These are phyloP conservation scores for Apteryx mantelli DNA, from an alignment of 2,113 vertebrate species.

Conservation along the genomic window DNA sequence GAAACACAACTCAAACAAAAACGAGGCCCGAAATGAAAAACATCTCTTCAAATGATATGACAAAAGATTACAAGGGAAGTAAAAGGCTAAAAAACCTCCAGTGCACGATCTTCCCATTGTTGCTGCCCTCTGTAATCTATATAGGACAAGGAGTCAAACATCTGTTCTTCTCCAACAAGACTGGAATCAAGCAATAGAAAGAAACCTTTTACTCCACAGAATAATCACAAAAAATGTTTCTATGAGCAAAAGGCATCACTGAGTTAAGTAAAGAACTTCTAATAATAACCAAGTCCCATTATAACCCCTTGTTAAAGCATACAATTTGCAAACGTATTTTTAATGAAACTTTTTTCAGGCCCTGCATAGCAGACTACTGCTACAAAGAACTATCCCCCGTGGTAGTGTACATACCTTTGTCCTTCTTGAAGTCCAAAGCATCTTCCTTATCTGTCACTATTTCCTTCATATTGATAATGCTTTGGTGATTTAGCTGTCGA, in stretches of 20 bases:
- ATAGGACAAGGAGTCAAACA: neutral
- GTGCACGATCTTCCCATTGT: neutral
- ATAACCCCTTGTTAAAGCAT: neutral
- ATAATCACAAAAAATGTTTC: neutral
- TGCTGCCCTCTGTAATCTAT: neutral
- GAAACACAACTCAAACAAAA: neutral
- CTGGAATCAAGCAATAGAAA: neutral
- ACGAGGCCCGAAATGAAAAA: neutral
- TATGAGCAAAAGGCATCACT: neutral
- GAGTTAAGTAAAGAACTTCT: neutral
- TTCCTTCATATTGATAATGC: conserved; percentile 91
- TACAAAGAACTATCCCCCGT: neutral
- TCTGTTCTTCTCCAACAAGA: neutral
- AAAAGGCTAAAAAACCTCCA: neutral
- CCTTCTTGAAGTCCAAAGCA: conserved; percentile 88
- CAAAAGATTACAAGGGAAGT: neutral
- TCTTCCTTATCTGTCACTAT: conserved; percentile 90
- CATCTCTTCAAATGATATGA: neutral
- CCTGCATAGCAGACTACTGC: neutral
- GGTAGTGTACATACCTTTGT: conserved; percentile 78
- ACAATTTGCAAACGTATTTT: neutral
- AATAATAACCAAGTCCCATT: neutral
- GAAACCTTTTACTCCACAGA: neutral
- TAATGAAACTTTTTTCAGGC: neutral
- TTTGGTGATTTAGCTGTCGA: conserved; percentile 86